Conservation (phyloP, 2,797 vertebrate genomes). For the Protosalanx chinensis region DNA sequence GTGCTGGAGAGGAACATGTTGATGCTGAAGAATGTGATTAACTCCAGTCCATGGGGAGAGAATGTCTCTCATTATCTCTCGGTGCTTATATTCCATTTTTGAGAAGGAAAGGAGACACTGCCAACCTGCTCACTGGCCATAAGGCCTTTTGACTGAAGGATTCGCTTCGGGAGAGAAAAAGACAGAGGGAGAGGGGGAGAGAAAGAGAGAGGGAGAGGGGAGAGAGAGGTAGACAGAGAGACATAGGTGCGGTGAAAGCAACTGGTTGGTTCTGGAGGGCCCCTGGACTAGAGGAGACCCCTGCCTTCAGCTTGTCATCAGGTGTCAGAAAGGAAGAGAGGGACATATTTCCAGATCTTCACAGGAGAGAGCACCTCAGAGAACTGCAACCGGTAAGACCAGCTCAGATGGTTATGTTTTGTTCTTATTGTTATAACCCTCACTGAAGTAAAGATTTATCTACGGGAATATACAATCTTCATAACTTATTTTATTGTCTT, state of each 20-base stretch:
- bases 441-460: neutral
- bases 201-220: neutral
- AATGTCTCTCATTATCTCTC: constrained; percentile 57
- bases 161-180: constrained; percentile 63
- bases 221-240: constrained; percentile 36
- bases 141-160: constrained; percentile 58
- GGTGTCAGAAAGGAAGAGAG: constrained; percentile 62
- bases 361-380: constrained; percentile 37
- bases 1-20: neutral
- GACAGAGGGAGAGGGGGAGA: constrained; percentile 18
- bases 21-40: constrained; percentile 42
- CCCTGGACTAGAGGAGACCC: constrained; percentile 36
- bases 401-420: constrained; percentile 6
- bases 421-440: neutral
- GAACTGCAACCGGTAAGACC: constrained; percentile 59
- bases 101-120: constrained; percentile 63
- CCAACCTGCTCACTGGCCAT: constrained; percentile 69
- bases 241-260: neutral
- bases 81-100: constrained; percentile 41
- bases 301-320: constrained; percentile 62
- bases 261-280: constrained; percentile 37
- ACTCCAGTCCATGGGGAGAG: constrained; percentile 31
- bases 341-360: constrained; percentile 27
- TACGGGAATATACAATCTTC: neutral
- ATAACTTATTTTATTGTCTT: neutral